Evolutionary conservation across 2,888 invertebrate species (phyloP), one percentile per base, ranked within the genome.

Genomic region (Drosophila birchii): DNA sequence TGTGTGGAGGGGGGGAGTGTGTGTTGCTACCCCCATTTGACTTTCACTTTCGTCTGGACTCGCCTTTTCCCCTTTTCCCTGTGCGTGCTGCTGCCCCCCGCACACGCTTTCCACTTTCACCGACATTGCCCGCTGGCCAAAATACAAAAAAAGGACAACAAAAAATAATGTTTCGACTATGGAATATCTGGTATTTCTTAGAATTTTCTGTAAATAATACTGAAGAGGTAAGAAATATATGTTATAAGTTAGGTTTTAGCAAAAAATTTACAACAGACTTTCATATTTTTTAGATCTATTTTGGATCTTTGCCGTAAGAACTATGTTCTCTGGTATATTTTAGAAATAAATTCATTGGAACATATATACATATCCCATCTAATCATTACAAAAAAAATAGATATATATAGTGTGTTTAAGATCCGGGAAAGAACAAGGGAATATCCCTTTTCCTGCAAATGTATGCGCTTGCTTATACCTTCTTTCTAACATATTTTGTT

Each of bases 11-110:
- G 54, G 6, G 64, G 29, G 60, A 29, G 54, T 62, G 34, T 47
- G 70, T 16, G 55, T 70, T 78, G 62, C 86, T 77, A 83, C 86
- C 86, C 79, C 79, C 81, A 80, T 72, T 81, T 79, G 81, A 75
- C 79, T 71, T 80, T 68, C 75, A 71, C 74, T 80, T 79, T 66
- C 58, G 86, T 80, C 78, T 78, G 78, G 81, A 83, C 81, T 41
- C 63, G 59, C 57, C 49, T 47, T 61, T 68, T 51, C 72, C 67
- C 54, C 75, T 63, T 61, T 63, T 51, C 51, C 26, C 44, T 23
- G 14, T 32, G 11, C 36, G 36, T 12, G 38, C 75, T 12, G 34
- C 68, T 18, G 8, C 43, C 23, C 23, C 59, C 20, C 38, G 14
- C 11, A 49, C 49, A 14, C 20, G 20, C 34, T 51, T 51, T 51